Evolutionary conservation across 2,797 vertebrate genomes (phyloP).

Genomic region (Bovichtus diacanthus): DNA sequence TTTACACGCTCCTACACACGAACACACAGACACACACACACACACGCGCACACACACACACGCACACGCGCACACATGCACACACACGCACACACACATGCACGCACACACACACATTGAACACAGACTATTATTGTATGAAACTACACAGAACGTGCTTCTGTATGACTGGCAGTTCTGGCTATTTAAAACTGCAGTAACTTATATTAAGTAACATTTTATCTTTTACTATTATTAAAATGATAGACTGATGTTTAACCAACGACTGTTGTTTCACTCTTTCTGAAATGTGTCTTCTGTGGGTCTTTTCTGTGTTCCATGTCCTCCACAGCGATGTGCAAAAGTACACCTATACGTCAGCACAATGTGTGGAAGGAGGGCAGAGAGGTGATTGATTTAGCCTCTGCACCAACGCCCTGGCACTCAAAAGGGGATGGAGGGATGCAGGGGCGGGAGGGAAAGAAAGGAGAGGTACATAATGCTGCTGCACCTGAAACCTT

Average conservation of each 20-base stretch:
- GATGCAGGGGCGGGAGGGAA: constrained; percentile 13
- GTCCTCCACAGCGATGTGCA: constrained; percentile 43
- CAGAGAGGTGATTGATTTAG: constrained; percentile 63
- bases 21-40: constrained; percentile 22
- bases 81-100: neutral
- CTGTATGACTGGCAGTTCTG: constrained; percentile 69
- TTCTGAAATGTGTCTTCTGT: constrained; percentile 27
- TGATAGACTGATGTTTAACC: constrained; percentile 68
- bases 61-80: constrained; percentile 35
- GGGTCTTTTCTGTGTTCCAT: constrained; percentile 40
- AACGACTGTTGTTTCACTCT: constrained; percentile 49
- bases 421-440: constrained; percentile 33
- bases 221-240: constrained; percentile 79
- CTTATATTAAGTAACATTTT: constrained; percentile 84
- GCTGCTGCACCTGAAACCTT: constrained; percentile 28
- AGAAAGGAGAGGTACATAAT: constrained; percentile 16
- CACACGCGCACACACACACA: constrained; percentile 32
- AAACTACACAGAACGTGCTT: constrained; percentile 66
- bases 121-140: constrained; percentile 49
- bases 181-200: constrained; percentile 79
- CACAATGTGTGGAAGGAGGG: constrained; percentile 55
- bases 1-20: constrained; percentile 26
- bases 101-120: constrained; percentile 12
- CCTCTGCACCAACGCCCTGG: constrained; percentile 63
- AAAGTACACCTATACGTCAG: constrained; percentile 54